Conservation (phyloP, 2,888 invertebrate genomes). For the Heteropelma amictum region DNA sequence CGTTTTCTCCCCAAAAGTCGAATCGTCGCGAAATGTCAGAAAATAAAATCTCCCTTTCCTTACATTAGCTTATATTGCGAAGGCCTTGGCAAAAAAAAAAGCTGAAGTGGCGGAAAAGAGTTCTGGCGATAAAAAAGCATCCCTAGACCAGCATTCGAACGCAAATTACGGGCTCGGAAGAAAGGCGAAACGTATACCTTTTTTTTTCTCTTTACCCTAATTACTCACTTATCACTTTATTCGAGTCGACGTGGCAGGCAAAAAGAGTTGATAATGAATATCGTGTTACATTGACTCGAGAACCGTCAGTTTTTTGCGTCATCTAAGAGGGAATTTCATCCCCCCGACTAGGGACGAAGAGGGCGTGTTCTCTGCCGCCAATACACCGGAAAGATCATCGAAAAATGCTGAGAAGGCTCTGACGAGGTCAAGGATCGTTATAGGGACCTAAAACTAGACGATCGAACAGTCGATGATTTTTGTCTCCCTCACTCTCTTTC, state of each 20-base stretch:
- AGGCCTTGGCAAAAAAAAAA: constrained; percentile 8
- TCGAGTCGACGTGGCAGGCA: background rate
- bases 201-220: background rate
- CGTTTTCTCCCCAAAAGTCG: background rate
- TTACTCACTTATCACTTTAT: constrained; percentile 16
- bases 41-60: too few relatives aligned
- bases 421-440: constrained; percentile 7
- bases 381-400: constrained; percentile 20
- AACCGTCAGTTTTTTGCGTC: background rate
- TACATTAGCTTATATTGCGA: constrained; percentile 8
- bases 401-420: constrained; percentile 40
- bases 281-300: constrained; percentile 2
- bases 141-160: background rate
- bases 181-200: too few relatives aligned
- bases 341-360: background rate
- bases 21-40: background rate
- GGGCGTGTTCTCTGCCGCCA: background rate
- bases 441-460: constrained; percentile 4
- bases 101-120: constrained; percentile 4
- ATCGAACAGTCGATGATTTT: background rate
- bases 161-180: constrained; percentile 14
- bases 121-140: background rate
- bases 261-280: constrained; percentile 23
- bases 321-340: background rate
- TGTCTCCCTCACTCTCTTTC: background rate